Evolutionary conservation across 2,888 invertebrate genomes (phyloP).

Genomic region (Phalera bucephala): DNA sequence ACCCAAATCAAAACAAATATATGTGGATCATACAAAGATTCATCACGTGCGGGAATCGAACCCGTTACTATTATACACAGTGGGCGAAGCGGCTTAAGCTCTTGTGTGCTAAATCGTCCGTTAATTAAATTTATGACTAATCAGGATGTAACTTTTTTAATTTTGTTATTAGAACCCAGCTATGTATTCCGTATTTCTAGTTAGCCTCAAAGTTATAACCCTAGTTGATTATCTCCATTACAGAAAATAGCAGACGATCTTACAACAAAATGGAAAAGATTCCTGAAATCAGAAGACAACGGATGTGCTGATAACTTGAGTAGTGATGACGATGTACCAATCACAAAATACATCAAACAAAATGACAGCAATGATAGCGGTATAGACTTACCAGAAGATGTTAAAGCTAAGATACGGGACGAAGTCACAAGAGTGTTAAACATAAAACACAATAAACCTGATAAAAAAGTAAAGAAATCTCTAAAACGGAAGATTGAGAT

Average conservation of each 20-base stretch:
- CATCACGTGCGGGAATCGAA: too few relatives aligned
- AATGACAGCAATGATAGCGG: slow-evolving; percentile 55
- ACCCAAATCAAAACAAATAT: too few relatives aligned
- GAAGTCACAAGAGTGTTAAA: slow-evolving; percentile 52
- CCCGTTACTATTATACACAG: too few relatives aligned
- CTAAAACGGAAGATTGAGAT: slow-evolving; percentile 8
- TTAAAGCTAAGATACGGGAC: slow-evolving; percentile 48
- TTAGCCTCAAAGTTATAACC: too few relatives aligned
- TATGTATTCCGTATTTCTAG: too few relatives aligned
- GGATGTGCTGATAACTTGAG: slow-evolving; percentile 21
- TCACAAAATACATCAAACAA: slow-evolving; percentile 57
- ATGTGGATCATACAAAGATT: too few relatives aligned
- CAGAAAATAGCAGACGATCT: slow-evolving; percentile 58
- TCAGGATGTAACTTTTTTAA: too few relatives aligned
- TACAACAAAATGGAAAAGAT: slow-evolving; percentile 48
- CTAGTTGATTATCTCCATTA: too few relatives aligned
- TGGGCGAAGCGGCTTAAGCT: too few relatives aligned
- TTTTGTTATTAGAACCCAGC: too few relatives aligned
- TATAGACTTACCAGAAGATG: slow-evolving; percentile 54
- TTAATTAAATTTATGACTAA: too few relatives aligned
- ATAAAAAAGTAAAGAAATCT: slow-evolving; percentile 11
- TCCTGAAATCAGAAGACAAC: slow-evolving; percentile 41
- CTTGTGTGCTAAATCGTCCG: too few relatives aligned
- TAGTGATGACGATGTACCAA: slow-evolving; percentile 67
- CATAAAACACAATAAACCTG: slow-evolving; percentile 18